Evolutionary conservation across 2,113 vertebrate genomes (phyloP), one percentile per base, ranked within the genome.

Genomic region (Notarius quadriscutis): DNA sequence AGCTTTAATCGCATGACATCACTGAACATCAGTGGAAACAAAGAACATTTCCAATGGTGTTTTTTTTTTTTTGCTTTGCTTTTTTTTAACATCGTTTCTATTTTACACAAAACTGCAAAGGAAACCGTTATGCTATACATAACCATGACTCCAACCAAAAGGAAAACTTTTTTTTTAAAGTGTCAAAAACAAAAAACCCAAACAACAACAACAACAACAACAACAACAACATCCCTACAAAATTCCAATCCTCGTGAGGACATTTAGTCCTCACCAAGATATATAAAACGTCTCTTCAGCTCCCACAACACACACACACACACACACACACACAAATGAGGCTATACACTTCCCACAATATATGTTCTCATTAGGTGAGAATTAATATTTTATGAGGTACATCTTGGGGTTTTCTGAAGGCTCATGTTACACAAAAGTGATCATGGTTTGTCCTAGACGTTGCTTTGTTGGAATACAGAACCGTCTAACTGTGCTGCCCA

Each of bases 301-400:
- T 10, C 12, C 55, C 55, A 17, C 17, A 58, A 58, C 57, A 57
- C 55, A 55, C 55, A 55, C 9, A 65, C 63, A 65, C 30, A 34
- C 15, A 41, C 7, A 18, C 14, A 22, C 80, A n/a, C 22, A 41
- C 22, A 83, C 20, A 79, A 57, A 83, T 34, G 20, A 51, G 55
- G 81, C 67, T 62, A 50, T 69, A 63, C 71, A 72, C 67, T 69
- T 81, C 48, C 83, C 75, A 71, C 51, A 83, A 84, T 71, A 41
- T 84, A 89, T 84, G 87, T 80, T 88, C 82, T 90, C 87, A 87
- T 91, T 89, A 87, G 78, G 72, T 41, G 9, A 60, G 72, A 58
- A 89, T 91, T 34, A 79, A 89, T 90, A 86, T 84, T 90, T 89
- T n/a, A 90, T 89, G 27, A 87, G 83, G 11, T 74, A 86, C 83